phyloP scores from a whole-genome alignment of 2,888 invertebrate species.

The Antheraea yamamai region DNA sequence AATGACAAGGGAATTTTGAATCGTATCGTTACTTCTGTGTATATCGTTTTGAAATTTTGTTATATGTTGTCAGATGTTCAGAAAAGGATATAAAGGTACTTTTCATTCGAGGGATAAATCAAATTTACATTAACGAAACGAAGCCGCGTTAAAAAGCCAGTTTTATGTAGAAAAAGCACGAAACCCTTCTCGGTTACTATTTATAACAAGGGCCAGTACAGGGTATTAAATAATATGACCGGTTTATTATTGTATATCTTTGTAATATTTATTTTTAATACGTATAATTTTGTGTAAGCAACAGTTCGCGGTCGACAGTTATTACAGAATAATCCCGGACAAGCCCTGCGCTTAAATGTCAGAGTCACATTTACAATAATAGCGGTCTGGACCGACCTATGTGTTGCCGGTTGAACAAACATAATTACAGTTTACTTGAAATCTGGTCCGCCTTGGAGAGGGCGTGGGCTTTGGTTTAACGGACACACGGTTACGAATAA shows the following conservation, averaged over 20 bases:
- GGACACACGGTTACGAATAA: conserved; percentile 30
- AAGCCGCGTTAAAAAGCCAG: too few species aligned
- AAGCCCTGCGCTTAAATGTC: conserved; percentile 32
- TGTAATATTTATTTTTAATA: neutral
- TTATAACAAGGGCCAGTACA: too few species aligned
- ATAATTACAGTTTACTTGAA: conserved; percentile 34
- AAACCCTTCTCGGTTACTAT: too few species aligned
- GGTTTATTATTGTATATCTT: too few species aligned
- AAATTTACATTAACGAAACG: too few species aligned
- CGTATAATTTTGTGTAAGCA: neutral
- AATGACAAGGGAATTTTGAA: neutral
- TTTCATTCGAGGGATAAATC: too few species aligned
- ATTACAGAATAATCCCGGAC: conserved; percentile 23
- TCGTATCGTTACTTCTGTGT: neutral
- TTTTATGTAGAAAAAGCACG: too few species aligned
- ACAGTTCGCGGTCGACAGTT: conserved; percentile 17
- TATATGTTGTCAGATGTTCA: too few species aligned
- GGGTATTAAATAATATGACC: neutral
- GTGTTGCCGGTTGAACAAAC: conserved; percentile 33
- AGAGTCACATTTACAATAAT: conserved; percentile 44
- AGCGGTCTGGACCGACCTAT: conserved; percentile 35
- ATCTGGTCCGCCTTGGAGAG: conserved; percentile 60
- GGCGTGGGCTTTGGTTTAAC: conserved; percentile 53
- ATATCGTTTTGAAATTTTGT: too few species aligned
- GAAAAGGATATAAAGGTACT: too few species aligned